Conservation (phyloP, 2,888 invertebrate genomes). For the Aleiodes testaceus region DNA sequence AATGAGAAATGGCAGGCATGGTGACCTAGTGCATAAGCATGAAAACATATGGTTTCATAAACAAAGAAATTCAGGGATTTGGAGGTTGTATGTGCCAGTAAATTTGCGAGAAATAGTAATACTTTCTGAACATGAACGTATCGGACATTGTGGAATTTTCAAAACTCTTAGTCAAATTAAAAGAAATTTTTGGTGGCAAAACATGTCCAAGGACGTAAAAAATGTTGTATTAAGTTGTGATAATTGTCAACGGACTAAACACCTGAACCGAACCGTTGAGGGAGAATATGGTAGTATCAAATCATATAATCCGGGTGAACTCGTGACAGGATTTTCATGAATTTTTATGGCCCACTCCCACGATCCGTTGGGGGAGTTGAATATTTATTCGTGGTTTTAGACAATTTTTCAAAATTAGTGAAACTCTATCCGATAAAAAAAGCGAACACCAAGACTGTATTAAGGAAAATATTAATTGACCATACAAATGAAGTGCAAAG, state of each 20-base stretch:
- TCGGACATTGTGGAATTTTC: slow-evolving; percentile 4
- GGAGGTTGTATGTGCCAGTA: background rate
- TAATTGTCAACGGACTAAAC: slow-evolving; percentile 27
- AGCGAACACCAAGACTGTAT: background rate
- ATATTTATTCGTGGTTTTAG: slow-evolving; percentile 35
- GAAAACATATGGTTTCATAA: slow-evolving; percentile 4
- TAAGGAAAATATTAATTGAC: slow-evolving; percentile 16
- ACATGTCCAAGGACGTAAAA: slow-evolving; percentile 19
- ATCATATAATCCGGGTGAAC: slow-evolving; percentile 16
- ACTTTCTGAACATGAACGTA: background rate
- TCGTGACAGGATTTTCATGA: slow-evolving; percentile 25
- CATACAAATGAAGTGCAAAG: slow-evolving; percentile 12
- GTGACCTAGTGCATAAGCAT: background rate
- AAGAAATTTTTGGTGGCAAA: slow-evolving; percentile 22
- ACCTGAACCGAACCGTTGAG: background rate
- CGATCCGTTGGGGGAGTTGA: slow-evolving; percentile 28
- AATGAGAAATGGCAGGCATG: background rate
- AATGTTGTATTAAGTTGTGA: slow-evolving; percentile 16
- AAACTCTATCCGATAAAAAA: slow-evolving; percentile 32
- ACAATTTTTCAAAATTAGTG: slow-evolving; percentile 37
- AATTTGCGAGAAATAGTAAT: background rate
- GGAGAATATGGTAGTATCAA: slow-evolving; percentile 18
- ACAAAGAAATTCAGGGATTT: background rate
- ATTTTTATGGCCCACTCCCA: slow-evolving; percentile 38
- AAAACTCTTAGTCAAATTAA: background rate